These are phyloP conservation scores for Glareola pratincola DNA, from an alignment of 2,113 vertebrate species.

Conservation along the genomic window DNA sequence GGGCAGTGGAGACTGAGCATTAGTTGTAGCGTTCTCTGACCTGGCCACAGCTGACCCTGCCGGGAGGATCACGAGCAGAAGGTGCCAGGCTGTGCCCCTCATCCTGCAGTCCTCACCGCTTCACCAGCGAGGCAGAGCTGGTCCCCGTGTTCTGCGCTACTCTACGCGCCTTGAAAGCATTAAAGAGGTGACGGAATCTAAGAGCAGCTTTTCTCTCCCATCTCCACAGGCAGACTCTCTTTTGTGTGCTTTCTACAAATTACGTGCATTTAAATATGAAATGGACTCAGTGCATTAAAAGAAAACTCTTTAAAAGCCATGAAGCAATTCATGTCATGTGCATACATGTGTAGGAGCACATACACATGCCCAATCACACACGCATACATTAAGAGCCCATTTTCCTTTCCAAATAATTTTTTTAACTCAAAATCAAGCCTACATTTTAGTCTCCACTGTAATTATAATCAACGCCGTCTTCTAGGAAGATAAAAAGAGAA, in stretches of 20 bases:
- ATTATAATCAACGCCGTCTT: constrained; percentile 68
- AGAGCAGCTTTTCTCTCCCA: neutral
- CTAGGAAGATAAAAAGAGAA: constrained; percentile 60
- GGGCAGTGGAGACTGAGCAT: neutral
- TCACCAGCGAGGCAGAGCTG: neutral
- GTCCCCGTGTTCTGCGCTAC: neutral
- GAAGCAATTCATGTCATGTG: neutral
- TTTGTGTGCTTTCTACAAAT: neutral
- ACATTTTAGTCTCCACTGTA: constrained; percentile 52
- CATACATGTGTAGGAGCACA: neutral
- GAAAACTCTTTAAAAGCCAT: neutral
- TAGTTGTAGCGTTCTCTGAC: neutral
- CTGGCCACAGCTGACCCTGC: neutral
- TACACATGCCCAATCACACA: neutral
- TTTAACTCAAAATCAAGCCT: constrained; percentile 37
- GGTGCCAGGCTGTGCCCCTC: neutral
- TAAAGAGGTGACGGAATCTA: neutral
- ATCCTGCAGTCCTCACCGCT: neutral
- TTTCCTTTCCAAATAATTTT: constrained; percentile 25
- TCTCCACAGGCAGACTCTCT: neutral
- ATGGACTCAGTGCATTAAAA: neutral
- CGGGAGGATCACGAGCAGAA: neutral
- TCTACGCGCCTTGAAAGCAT: neutral
- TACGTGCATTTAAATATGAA: neutral
- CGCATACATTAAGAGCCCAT: neutral